These are phyloP conservation scores for Volucella inanis DNA, from an alignment of 2,888 invertebrate species.

Conservation along the genomic window DNA sequence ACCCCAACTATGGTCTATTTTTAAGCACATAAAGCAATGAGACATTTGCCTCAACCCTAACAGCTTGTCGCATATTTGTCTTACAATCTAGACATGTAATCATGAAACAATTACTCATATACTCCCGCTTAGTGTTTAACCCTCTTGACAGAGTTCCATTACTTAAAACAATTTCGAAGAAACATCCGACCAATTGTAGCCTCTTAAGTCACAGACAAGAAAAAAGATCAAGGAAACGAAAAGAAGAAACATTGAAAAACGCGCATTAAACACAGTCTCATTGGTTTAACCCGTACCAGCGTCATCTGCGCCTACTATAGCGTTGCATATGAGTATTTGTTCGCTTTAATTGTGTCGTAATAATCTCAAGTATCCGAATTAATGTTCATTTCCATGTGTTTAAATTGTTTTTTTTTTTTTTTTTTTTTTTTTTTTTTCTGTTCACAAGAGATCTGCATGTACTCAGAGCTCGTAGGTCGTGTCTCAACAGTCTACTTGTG, in stretches of 20 bases:
- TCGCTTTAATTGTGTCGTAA: slow-evolving; percentile 66
- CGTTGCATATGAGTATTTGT: slow-evolving; percentile 15
- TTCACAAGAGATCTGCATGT: slow-evolving; percentile 6
- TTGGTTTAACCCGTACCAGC: slow-evolving; percentile 50
- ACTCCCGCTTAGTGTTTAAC: too few relatives aligned
- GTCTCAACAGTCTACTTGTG: slow-evolving; percentile 15
- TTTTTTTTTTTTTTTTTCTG: slow-evolving; percentile 13
- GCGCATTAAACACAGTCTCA: slow-evolving; percentile 7
- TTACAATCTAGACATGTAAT: too few relatives aligned
- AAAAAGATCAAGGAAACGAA: slow-evolving; percentile 1
- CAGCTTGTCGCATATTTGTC: too few relatives aligned
- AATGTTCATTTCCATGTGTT: slow-evolving; percentile 53
- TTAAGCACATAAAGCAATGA: too few relatives aligned
- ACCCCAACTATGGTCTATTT: too few relatives aligned
- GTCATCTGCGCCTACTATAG: slow-evolving; percentile 19
- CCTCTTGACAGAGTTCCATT: too few relatives aligned
- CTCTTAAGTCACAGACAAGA: too few relatives aligned
- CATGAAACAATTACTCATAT: too few relatives aligned
- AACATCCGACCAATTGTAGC: too few relatives aligned
- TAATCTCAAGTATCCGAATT: slow-evolving; percentile 63
- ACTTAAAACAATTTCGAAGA: too few relatives aligned
- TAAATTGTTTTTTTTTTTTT: slow-evolving; percentile 44
- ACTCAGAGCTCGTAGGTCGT: slow-evolving; percentile 39
- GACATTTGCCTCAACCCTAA: too few relatives aligned
- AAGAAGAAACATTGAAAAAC: not conserved